phyloP scores from a whole-genome alignment of 2,113 vertebrate genomes.

The Heterotilapia buettikoferi region DNA sequence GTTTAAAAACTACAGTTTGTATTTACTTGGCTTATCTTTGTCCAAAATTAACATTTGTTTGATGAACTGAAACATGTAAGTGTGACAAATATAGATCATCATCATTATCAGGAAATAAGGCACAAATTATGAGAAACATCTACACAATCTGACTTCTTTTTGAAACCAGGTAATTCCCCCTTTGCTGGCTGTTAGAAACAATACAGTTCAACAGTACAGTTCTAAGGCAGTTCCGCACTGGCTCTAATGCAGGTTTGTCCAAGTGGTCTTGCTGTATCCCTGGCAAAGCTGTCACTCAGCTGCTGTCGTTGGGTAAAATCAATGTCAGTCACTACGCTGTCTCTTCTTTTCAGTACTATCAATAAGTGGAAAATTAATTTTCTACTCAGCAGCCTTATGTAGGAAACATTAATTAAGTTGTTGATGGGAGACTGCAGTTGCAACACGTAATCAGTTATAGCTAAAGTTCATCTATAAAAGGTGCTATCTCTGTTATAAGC shows the following conservation, averaged over 20 bases:
- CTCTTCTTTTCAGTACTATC: background rate
- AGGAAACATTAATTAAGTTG: background rate
- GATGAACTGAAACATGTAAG: background rate
- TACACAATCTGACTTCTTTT: background rate
- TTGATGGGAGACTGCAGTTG: background rate
- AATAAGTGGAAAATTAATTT: background rate
- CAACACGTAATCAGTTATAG: background rate
- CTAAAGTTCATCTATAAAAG: background rate
- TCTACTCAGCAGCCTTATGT: background rate
- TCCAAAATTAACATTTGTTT: background rate
- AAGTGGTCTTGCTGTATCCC: background rate
- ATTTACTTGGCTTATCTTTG: background rate
- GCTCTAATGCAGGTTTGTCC: background rate
- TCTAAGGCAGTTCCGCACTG: background rate
- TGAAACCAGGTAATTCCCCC: background rate
- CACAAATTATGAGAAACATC: background rate
- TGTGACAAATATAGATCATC: background rate
- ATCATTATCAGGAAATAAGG: background rate
- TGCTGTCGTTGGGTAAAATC: background rate
- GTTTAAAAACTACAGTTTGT: background rate
- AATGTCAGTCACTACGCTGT: background rate
- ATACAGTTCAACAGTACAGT: background rate
- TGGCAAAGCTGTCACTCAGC: background rate
- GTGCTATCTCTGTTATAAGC: background rate
- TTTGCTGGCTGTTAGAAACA: background rate